These are phyloP conservation scores for Pterostichus niger DNA, from an alignment of 2,888 invertebrate species.

Conservation along the genomic window DNA sequence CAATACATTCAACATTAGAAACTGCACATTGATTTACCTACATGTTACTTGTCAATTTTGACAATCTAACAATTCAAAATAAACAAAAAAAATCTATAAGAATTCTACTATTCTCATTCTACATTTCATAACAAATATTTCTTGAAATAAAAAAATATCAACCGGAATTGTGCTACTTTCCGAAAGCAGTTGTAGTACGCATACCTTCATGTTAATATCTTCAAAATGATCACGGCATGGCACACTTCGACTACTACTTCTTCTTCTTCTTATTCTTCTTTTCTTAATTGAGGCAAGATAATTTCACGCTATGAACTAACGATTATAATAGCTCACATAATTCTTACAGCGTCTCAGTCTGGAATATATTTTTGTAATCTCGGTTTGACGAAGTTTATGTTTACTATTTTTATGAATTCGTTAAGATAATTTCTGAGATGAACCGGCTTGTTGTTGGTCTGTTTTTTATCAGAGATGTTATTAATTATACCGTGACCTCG, in stretches of 20 bases:
- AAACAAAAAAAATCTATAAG: not conserved
- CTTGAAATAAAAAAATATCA: not conserved
- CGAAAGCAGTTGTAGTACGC: slow-evolving; percentile 16
- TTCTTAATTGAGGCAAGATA: not conserved
- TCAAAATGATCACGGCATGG: slow-evolving; percentile 13
- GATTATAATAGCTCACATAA: slow-evolving; percentile 5
- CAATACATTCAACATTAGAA: not conserved
- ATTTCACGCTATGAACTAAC: slow-evolving; percentile 24
- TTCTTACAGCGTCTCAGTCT: not conserved
- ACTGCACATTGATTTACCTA: too few relatives aligned
- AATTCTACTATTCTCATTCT: slow-evolving; percentile 7
- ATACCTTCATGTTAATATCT: slow-evolving; percentile 35
- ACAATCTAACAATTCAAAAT: not conserved
- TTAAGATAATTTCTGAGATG: slow-evolving; percentile 9
- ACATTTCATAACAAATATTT: slow-evolving; percentile 31
- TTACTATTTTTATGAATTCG: not conserved
- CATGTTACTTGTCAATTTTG: not conserved
- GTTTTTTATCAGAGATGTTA: slow-evolving; percentile 41
- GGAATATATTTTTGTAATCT: not conserved
- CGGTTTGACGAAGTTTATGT: slow-evolving; percentile 6
- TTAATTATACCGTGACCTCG: slow-evolving; percentile 55
- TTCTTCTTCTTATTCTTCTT: not conserved
- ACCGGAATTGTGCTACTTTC: slow-evolving; percentile 39
- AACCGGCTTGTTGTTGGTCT: not conserved
- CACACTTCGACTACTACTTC: slow-evolving; percentile 8